These are phyloP conservation scores for Cyanoderma ruficeps DNA, from an alignment of 2,113 vertebrate species.

Conservation along the genomic window DNA sequence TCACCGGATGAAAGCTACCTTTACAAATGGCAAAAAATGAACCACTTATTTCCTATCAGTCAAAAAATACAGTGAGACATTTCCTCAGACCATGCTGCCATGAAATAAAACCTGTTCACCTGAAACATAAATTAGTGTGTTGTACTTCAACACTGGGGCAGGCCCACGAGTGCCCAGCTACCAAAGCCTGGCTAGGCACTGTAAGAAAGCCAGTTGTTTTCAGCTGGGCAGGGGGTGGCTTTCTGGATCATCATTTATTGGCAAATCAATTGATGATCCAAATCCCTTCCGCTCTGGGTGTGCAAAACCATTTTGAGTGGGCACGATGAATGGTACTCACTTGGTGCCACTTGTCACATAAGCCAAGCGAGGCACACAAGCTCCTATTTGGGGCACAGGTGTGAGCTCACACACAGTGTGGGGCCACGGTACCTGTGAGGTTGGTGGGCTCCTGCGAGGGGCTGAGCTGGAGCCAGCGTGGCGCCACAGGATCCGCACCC, in stretches of 20 bases:
- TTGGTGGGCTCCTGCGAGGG: conserved; percentile 78
- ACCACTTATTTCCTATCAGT: background rate
- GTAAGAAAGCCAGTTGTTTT: background rate
- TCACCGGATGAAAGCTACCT: background rate
- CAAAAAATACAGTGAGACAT: background rate
- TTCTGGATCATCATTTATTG: background rate
- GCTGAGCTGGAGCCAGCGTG: conserved; percentile 86
- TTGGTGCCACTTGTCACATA: background rate
- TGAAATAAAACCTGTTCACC: background rate
- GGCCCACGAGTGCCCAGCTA: background rate
- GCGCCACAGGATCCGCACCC: conserved; percentile 76
- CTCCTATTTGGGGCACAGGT: background rate
- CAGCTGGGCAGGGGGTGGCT: background rate
- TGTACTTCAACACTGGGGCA: background rate
- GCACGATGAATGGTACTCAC: fast-evolving
- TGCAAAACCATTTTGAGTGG: background rate
- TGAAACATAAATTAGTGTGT: background rate
- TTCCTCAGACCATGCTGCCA: background rate
- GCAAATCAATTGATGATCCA: background rate
- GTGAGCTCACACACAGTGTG: fast-evolving
- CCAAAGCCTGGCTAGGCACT: background rate
- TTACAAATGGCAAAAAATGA: background rate
- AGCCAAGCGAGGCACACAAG: fast-evolving
- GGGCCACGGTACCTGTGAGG: conserved; percentile 80
- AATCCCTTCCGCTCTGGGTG: background rate